These are phyloP conservation scores for Seira musarum DNA, from an alignment of 2,888 invertebrate species.

Conservation along the genomic window DNA sequence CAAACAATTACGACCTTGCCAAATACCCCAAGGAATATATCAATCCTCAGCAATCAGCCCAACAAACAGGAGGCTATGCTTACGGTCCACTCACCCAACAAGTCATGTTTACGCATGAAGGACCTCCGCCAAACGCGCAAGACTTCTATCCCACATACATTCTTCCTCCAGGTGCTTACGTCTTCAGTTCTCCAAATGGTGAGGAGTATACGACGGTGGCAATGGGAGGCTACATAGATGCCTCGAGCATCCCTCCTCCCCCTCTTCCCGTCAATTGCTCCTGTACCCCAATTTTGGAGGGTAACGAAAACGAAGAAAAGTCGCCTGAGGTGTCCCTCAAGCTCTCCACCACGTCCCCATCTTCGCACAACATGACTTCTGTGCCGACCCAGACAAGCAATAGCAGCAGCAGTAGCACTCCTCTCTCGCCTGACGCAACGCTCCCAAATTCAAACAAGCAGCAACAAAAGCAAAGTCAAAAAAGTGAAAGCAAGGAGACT, in stretches of 20 bases:
- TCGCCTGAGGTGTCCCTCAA: conserved; percentile 28
- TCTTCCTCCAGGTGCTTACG: conserved; percentile 62
- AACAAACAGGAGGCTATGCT: conserved; percentile 31
- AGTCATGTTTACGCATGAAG: conserved; percentile 52
- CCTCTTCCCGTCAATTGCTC: conserved; percentile 53
- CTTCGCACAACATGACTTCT: conserved; percentile 54
- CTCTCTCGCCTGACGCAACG: conserved; percentile 27
- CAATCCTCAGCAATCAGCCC: conserved; percentile 57
- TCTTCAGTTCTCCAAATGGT: conserved; percentile 57
- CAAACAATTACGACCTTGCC: conserved; percentile 68
- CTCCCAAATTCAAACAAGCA: conserved; percentile 11
- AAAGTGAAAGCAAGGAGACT: conserved; percentile 3
- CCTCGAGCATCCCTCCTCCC: conserved; percentile 30
- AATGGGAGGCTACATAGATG: conserved; percentile 52
- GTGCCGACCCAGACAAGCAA: conserved; percentile 52
- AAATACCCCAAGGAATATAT: conserved; percentile 69
- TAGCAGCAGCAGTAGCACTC: conserved; percentile 19
- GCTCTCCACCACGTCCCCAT: conserved; percentile 27
- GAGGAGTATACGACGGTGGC: conserved; percentile 59
- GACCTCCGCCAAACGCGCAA: conserved; percentile 49
- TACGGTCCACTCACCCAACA: conserved; percentile 59
- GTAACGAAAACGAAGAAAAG: conserved; percentile 59
- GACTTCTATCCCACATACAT: conserved; percentile 64
- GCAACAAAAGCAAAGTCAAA: conserved; percentile 1
- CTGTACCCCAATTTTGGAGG: conserved; percentile 62